Evolutionary conservation across 2,113 vertebrate genomes (phyloP).

Genomic region (Spea bombifrons): DNA sequence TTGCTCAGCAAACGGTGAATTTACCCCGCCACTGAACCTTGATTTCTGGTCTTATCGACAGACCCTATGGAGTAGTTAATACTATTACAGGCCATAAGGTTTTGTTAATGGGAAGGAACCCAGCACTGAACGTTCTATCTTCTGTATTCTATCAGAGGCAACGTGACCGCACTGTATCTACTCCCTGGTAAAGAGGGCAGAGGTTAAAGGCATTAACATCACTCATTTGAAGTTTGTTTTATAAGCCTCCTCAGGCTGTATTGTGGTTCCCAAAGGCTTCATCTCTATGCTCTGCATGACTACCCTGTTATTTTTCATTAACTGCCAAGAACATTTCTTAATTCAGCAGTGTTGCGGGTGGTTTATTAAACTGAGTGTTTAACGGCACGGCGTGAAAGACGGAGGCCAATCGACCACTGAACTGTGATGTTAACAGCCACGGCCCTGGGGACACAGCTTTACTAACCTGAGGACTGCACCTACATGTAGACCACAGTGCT

Average conservation of each 20-base stretch:
- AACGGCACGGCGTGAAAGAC: neutral
- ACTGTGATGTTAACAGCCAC: too few relatives aligned
- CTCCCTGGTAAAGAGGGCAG: neutral
- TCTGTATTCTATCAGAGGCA: neutral
- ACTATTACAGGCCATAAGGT: too few relatives aligned
- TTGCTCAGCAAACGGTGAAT: too few relatives aligned
- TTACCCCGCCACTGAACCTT: too few relatives aligned
- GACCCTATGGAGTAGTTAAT: too few relatives aligned
- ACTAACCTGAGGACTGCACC: too few relatives aligned
- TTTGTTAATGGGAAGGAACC: too few relatives aligned
- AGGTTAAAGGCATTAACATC: slow-evolving; percentile 9
- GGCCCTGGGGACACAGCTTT: too few relatives aligned
- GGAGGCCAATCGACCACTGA: neutral
- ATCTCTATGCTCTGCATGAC: neutral
- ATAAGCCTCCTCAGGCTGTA: neutral
- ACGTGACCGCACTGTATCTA: slow-evolving; percentile 1
- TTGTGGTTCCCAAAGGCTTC: neutral
- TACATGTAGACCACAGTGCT: too few relatives aligned
- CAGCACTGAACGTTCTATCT: too few relatives aligned
- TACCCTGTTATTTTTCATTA: slow-evolving; percentile 11
- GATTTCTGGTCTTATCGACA: too few relatives aligned
- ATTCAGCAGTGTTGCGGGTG: neutral
- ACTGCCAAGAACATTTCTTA: neutral
- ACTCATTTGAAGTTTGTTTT: slow-evolving; percentile 6
- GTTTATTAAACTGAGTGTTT: neutral